Conservation (phyloP, 2,888 invertebrate species). For the Amiota communis region DNA sequence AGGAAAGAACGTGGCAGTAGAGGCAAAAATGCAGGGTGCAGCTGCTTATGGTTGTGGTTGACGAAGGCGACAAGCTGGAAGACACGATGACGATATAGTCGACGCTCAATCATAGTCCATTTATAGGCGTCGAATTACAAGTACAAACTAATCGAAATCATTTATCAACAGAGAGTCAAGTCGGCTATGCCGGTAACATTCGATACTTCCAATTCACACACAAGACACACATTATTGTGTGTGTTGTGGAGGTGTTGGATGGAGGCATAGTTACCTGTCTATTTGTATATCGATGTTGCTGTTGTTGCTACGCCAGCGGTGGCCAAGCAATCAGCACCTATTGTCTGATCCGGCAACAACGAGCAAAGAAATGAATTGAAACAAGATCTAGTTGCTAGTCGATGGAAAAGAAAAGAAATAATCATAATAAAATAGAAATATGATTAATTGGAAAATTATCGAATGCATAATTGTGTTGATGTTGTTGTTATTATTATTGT, state of each 20-base stretch:
- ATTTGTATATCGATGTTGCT: background rate
- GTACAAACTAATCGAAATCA: conserved; percentile 73
- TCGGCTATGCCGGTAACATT: conserved; percentile 47
- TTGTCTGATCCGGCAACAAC: conserved; percentile 53
- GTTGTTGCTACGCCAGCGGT: conserved; percentile 35
- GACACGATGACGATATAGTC: conserved; percentile 52
- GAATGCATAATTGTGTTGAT: conserved; percentile 31
- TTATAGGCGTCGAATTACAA: conserved; percentile 74
- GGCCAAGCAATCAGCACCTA: conserved; percentile 70
- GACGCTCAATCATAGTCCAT: conserved; percentile 71
- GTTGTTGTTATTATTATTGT: background rate
- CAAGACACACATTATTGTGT: background rate
- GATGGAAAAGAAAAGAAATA: background rate
- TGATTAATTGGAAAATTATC: conserved; percentile 71
- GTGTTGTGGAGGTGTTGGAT: conserved; percentile 30
- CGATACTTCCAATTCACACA: conserved; percentile 41
- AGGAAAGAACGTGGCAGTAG: background rate
- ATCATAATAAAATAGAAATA: conserved; percentile 51
- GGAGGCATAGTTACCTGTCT: conserved; percentile 17
- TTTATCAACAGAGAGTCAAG: conserved; percentile 62
- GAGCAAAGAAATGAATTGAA: conserved; percentile 4
- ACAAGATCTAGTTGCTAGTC: conserved; percentile 39
- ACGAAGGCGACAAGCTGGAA: conserved; percentile 50
- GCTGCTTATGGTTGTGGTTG: conserved; percentile 9
- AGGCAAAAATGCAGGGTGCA: conserved; percentile 16